phyloP scores from a whole-genome alignment of 2,888 invertebrate species.

The Elysia crispata region DNA sequence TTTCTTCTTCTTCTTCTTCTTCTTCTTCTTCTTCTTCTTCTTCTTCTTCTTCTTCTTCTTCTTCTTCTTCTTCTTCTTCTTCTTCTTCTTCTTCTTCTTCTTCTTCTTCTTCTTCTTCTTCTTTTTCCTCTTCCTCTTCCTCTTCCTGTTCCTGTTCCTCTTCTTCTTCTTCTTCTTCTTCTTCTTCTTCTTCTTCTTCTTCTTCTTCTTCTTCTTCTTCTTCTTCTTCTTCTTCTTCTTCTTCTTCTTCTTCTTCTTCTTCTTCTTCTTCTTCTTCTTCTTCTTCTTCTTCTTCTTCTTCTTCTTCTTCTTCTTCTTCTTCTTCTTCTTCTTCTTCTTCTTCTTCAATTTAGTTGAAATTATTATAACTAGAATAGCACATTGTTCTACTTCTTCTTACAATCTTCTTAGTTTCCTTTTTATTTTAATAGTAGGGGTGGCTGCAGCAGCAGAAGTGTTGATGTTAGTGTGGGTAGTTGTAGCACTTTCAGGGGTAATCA shows the following conservation, averaged over 20 bases:
- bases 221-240: not conserved
- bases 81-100: constrained; percentile 12
- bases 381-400: too few relatives aligned
- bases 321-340: not conserved
- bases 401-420: too few relatives aligned
- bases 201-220: constrained; percentile 12
- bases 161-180: not conserved
- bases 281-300: constrained; percentile 13
- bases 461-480: too few relatives aligned
- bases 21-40: not conserved
- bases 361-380: too few relatives aligned
- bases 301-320: not conserved
- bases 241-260: not conserved
- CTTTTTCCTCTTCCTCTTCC: constrained; percentile 3
- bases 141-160: not conserved
- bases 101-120: constrained; percentile 10
- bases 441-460: too few relatives aligned
- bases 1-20: not conserved
- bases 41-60: not conserved
- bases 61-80: not conserved
- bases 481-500: too few relatives aligned
- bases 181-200: constrained; percentile 12
- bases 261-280: constrained; percentile 16
- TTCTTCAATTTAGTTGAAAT: too few relatives aligned
- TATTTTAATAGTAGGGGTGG: too few relatives aligned